Conservation (phyloP, 2,113 vertebrate species). For the Gyps fulvus region DNA sequence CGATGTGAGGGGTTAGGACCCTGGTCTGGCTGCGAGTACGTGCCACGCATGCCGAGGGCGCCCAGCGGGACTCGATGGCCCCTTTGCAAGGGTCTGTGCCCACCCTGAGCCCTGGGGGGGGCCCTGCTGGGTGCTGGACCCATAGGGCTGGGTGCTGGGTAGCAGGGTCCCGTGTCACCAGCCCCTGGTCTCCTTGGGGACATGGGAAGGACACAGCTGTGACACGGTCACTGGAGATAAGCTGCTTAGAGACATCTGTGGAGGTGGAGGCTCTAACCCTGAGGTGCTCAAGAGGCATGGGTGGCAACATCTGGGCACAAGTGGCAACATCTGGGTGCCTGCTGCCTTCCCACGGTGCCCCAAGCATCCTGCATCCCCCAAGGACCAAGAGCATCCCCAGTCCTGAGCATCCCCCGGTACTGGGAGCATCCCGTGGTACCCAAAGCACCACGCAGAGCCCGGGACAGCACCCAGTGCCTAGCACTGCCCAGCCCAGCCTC, state of each 20-base stretch:
- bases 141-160: background rate
- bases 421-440: background rate
- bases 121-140: background rate
- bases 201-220: background rate
- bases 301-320: background rate
- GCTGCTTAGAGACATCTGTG: background rate
- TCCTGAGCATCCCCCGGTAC: rapidly evolving
- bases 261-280: background rate
- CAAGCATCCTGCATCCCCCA: background rate
- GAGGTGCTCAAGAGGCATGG: background rate
- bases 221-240: background rate
- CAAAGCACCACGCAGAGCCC: background rate
- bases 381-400: too few species aligned
- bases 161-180: background rate
- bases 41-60: rapidly evolving
- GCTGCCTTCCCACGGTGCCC: background rate
- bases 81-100: background rate
- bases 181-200: background rate
- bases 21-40: rapidly evolving
- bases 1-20: background rate
- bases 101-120: rapidly evolving
- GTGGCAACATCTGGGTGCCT: background rate
- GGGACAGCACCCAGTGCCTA: background rate
- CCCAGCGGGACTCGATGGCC: rapidly evolving
- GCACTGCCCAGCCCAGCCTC: background rate